Percentiles rank a stretch among this genome's conserved stretches.
These are phyloP conservation scores for Biston stratarius DNA, from an alignment of 2,888 invertebrate genomes.

Conservation along the genomic window DNA sequence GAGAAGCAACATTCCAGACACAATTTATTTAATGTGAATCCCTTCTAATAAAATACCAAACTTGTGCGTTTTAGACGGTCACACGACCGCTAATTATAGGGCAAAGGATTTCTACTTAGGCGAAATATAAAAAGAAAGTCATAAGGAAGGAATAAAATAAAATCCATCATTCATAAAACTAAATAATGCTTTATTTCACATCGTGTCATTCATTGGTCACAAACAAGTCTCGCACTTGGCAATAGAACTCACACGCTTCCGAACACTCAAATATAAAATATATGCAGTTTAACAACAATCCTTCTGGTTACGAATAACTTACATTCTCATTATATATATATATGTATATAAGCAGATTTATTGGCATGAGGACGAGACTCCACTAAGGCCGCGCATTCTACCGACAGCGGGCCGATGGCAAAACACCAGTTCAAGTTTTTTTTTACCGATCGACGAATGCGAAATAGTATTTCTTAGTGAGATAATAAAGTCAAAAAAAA, in stretches of 20 bases:
- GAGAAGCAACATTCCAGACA: too few relatives aligned
- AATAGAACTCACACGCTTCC: slow-evolving; percentile 67
- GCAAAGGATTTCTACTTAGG: too few relatives aligned
- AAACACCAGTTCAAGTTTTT: neutral
- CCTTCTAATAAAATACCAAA: too few relatives aligned
- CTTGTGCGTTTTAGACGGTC: too few relatives aligned
- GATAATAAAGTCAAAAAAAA: too few relatives aligned
- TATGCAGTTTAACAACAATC: slow-evolving; percentile 81
- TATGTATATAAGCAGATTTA: slow-evolving; percentile 45
- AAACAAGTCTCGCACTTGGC: slow-evolving; percentile 76
- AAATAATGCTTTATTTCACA: slow-evolving; percentile 84
- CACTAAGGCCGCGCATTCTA: neutral
- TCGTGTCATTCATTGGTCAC: slow-evolving; percentile 83
- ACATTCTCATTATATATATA: slow-evolving; percentile 58
- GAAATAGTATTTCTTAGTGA: too few relatives aligned
- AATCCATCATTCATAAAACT: slow-evolving; percentile 72
- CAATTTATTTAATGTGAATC: too few relatives aligned
- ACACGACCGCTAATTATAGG: too few relatives aligned
- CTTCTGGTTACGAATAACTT: slow-evolving; percentile 64
- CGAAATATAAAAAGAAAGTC: too few relatives aligned
- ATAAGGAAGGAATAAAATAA: slow-evolving; percentile 49
- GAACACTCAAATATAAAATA: slow-evolving; percentile 79
- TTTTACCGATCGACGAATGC: neutral
- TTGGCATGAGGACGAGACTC: slow-evolving; percentile 27
- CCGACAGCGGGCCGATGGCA: neutral